phyloP scores from a whole-genome alignment of 2,113 vertebrate genomes.

The Gnathonemus longibarbis region DNA sequence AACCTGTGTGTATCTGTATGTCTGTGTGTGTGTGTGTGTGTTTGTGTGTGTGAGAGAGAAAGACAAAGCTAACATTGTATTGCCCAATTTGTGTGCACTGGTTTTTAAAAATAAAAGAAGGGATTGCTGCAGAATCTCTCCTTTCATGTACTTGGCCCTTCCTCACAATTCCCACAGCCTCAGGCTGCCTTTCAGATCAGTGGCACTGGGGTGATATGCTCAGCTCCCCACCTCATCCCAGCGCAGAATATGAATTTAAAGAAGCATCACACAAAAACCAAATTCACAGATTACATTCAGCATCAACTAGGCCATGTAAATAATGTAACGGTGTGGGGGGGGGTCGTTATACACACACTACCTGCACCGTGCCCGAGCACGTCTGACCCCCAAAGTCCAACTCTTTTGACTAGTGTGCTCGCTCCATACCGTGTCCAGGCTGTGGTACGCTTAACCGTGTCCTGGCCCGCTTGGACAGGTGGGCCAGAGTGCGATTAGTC shows the following conservation, averaged over 20 bases:
- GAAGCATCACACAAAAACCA: conserved; percentile 69
- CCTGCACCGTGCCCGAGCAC: background rate
- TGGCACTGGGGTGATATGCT: conserved; percentile 14
- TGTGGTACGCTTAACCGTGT: background rate
- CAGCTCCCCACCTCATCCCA: conserved; percentile 33
- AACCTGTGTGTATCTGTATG: too few relatives aligned
- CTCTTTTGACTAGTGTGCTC: conserved; percentile 62
- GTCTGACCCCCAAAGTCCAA: background rate
- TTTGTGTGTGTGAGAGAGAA: background rate
- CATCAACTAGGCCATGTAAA: conserved; percentile 72
- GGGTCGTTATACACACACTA: conserved; percentile 60
- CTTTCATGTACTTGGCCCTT: conserved; percentile 36
- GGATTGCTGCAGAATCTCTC: background rate
- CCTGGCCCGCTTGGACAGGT: background rate
- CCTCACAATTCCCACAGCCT: background rate
- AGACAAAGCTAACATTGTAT: background rate
- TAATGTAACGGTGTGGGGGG: conserved; percentile 59
- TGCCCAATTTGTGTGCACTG: background rate
- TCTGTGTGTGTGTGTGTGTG: too few relatives aligned
- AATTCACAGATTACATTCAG: conserved; percentile 67
- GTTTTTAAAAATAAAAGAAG: background rate
- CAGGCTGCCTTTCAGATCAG: conserved; percentile 41
- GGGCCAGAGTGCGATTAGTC: background rate
- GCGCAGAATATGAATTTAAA: conserved; percentile 65
- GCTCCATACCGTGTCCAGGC: background rate